Conservation (phyloP, 2,113 vertebrate species). For the Salvator merianae region DNA sequence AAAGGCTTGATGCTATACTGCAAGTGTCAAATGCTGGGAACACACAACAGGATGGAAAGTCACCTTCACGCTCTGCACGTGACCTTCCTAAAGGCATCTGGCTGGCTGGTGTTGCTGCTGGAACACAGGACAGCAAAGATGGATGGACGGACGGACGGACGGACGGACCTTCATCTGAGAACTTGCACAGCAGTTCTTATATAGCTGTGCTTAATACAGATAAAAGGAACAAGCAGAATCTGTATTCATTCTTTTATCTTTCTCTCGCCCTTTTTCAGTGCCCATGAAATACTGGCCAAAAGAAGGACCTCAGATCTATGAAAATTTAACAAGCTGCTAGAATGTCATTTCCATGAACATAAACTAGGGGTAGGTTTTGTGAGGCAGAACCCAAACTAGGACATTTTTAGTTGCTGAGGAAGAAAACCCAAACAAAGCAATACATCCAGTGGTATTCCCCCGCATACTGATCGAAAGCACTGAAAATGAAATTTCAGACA, state of each 20-base stretch:
- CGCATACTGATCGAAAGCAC: background rate
- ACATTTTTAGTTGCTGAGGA: background rate
- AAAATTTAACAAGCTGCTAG: background rate
- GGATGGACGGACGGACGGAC: background rate
- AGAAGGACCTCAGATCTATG: background rate
- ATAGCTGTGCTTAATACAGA: background rate
- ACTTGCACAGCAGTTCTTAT: background rate
- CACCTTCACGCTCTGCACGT: background rate
- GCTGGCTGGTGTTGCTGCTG: background rate
- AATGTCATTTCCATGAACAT: background rate
- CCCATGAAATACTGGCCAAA: background rate
- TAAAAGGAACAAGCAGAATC: background rate
- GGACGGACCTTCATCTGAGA: background rate
- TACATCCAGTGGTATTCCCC: background rate
- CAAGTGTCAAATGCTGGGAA: background rate
- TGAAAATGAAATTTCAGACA: background rate
- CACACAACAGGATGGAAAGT: background rate
- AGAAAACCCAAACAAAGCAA: background rate
- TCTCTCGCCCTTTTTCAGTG: background rate
- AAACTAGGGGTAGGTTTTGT: background rate
- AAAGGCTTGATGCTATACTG: background rate
- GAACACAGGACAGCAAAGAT: background rate
- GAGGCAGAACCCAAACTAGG: background rate
- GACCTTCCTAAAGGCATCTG: background rate
- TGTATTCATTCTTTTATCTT: background rate